Conservation (phyloP, 1,140 invertebrate species). For the Drosophila simulans region DNA sequence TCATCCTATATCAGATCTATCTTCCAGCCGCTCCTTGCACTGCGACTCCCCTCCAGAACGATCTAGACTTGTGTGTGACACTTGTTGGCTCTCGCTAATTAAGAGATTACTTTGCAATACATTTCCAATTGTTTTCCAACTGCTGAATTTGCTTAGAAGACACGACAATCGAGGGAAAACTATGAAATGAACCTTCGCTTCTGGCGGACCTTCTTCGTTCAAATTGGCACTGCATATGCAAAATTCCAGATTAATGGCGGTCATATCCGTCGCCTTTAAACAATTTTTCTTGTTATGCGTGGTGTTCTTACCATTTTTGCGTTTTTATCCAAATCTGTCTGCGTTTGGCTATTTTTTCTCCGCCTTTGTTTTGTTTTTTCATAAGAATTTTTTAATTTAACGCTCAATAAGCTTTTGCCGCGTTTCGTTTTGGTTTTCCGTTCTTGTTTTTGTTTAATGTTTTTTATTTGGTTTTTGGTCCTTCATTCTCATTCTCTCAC, state of each 20-base stretch:
- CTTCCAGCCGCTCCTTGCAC: too few species aligned
- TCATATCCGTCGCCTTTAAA: slow-evolving; percentile 21
- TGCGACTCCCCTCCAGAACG: too few species aligned
- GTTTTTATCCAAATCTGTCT: slow-evolving; percentile 17
- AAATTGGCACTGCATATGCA: slow-evolving; percentile 10
- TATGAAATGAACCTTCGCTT: too few species aligned
- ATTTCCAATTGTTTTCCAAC: too few species aligned
- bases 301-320: slow-evolving; percentile 11
- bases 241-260: slow-evolving; percentile 37
- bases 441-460: slow-evolving; percentile 19
- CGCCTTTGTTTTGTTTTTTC: slow-evolving; percentile 34
- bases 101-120: too few species aligned
- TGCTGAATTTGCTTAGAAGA: too few species aligned
- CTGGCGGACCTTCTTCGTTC: too few species aligned
- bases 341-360: slow-evolving; percentile 17
- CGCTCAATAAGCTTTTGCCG: slow-evolving; percentile 79
- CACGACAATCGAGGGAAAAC: too few species aligned
- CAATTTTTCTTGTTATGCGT: slow-evolving; percentile 37
- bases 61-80: too few species aligned
- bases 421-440: slow-evolving; percentile 55
- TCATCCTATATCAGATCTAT: too few species aligned
- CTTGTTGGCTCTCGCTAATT: too few species aligned
- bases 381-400: slow-evolving; percentile 83
- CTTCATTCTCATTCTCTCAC: slow-evolving; percentile 10
- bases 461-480: slow-evolving; percentile 12